A percentile compares a stretch with the other conserved stretches of the same genome.
Conservation (phyloP, 2,113 vertebrate genomes). For the Clinocottus analis region DNA sequence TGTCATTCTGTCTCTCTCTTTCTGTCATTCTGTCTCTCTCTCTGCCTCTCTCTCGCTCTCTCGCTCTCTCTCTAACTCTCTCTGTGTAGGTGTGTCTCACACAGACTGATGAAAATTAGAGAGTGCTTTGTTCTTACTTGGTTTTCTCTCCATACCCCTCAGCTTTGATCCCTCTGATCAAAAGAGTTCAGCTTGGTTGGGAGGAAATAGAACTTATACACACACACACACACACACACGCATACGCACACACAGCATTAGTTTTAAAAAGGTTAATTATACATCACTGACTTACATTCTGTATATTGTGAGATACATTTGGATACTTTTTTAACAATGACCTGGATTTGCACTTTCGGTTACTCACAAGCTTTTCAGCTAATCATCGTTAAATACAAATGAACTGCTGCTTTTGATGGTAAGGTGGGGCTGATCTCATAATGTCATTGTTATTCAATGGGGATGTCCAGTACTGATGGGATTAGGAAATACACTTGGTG, state of each 20-base stretch:
- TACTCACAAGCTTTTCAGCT: conserved; percentile 4
- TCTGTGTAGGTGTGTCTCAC: not conserved
- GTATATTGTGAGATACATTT: conserved; percentile 12
- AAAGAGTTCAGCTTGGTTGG: conserved; percentile 59
- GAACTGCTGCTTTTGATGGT: conserved; percentile 24
- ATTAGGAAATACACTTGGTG: conserved; percentile 1
- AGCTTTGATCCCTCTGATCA: conserved; percentile 64
- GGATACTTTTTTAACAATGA: conserved; percentile 30
- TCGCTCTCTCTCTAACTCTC: too few relatives aligned
- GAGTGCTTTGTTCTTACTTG: conserved; percentile 64
- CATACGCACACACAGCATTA: conserved; percentile 6
- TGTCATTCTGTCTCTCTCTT: conserved; percentile 1
- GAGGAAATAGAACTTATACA: conserved; percentile 63
- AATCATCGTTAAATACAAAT: conserved; percentile 18
- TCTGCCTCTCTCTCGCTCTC: not conserved
- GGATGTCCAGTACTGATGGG: not conserved
- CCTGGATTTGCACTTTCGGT: not conserved
- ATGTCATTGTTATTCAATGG: conserved; percentile 1
- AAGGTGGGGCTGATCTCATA: conserved; percentile 11
- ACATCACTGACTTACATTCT: conserved; percentile 57
- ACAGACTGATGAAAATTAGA: conserved; percentile 48
- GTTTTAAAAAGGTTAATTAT: conserved; percentile 58
- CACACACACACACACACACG: conserved; percentile 14
- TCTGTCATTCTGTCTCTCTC: too few relatives aligned
- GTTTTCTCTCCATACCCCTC: conserved; percentile 13